Percentiles rank a stretch among this genome's conserved stretches.
phyloP scores from a whole-genome alignment of 2,797 vertebrate genomes.

The Ceryle rudis region DNA sequence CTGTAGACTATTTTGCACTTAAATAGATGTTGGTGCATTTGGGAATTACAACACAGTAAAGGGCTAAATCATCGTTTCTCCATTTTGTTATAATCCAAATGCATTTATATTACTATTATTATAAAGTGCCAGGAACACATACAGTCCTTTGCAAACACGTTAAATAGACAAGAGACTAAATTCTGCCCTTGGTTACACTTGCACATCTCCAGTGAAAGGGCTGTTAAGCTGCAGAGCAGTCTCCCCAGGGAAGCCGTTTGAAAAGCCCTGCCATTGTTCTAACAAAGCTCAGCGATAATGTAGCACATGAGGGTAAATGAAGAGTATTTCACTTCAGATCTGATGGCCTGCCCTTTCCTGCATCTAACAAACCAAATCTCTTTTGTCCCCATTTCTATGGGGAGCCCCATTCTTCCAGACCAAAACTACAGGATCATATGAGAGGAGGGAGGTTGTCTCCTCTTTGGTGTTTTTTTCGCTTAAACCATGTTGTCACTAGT shows the following conservation, averaged over 20 bases:
- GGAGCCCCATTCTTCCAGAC: neutral
- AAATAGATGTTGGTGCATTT: constrained; percentile 54
- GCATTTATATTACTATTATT: constrained; percentile 58
- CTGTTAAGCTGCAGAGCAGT: constrained; percentile 19
- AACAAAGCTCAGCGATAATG: neutral
- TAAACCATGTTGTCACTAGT: accelerated
- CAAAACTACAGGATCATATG: neutral
- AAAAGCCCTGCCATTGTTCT: constrained; percentile 44
- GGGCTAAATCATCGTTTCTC: constrained; percentile 41
- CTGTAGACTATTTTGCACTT: constrained; percentile 46
- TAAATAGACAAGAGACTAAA: constrained; percentile 52
- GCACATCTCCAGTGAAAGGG: constrained; percentile 29
- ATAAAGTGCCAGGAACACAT: constrained; percentile 32
- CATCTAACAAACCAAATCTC: neutral
- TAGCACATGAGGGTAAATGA: neutral
- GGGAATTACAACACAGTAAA: constrained; percentile 40
- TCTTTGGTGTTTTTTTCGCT: neutral
- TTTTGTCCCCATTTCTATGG: neutral
- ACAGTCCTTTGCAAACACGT: neutral
- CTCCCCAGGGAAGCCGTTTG: constrained; percentile 43
- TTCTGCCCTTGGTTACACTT: constrained; percentile 47
- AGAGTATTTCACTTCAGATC: neutral
- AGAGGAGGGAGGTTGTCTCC: neutral
- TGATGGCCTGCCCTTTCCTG: neutral
- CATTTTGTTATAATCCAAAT: constrained; percentile 45